Evolutionary conservation across 2,888 invertebrate genomes (phyloP).

Genomic region (Lasioglossum leucozonium): DNA sequence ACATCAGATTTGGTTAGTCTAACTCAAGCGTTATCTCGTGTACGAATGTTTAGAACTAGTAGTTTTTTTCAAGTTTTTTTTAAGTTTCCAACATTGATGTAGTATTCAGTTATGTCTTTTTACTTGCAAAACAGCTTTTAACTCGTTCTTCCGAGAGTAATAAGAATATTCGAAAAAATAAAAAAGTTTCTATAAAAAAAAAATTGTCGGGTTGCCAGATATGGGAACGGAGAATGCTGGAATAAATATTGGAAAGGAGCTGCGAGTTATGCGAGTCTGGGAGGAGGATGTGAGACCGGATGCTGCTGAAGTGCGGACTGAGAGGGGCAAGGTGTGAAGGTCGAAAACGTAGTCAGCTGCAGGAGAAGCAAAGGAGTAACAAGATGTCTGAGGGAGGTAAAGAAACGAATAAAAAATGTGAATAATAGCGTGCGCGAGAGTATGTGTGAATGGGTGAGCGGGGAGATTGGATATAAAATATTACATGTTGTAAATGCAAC

Average conservation of each 20-base stretch:
- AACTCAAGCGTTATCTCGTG: no score
- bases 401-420: not conserved
- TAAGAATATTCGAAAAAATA: no score
- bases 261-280: not conserved
- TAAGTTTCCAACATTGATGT: no score
- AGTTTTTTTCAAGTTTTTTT: no score
- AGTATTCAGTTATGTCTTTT: no score
- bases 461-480: not conserved
- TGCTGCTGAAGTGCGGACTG: not conserved
- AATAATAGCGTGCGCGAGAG: not conserved
- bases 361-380: not conserved
- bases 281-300: not conserved
- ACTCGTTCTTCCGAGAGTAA: no score
- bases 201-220: not conserved
- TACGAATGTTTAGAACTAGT: no score
- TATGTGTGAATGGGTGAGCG: not conserved
- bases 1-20: no score
- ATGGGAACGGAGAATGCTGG: not conserved
- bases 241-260: constrained; percentile 6
- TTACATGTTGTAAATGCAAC: not conserved
- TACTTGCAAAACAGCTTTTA: no score
- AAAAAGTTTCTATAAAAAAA: not conserved
- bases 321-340: not conserved
- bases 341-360: not conserved
- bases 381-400: not conserved